Base-by-base conservation (phyloP, 1,140 invertebrate genomes). In the Apis laboriosa region DNA sequence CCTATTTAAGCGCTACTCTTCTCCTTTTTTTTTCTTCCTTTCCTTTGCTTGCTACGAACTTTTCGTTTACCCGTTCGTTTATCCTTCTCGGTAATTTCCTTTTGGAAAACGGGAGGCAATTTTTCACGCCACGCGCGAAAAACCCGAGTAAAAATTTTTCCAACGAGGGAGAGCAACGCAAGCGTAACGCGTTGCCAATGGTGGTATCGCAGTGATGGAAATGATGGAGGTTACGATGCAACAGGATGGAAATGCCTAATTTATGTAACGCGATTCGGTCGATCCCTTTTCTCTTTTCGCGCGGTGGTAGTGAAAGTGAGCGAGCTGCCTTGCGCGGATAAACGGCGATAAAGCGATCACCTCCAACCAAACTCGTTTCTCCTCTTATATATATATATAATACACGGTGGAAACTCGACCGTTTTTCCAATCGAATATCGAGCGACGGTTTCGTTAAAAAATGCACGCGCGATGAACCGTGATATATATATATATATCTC, bases 241-340 rank as follows among this genome's bases (percentile, higher is more conserved):
- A 53, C 63, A n/a, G 51, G 5, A 21, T 79, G 34, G 68, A 87
- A 90, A 90, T 78, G 76, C 89, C 88, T 80, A 90, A 91, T 92
- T 92, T 92, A 92, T 92, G 91, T 92, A 92, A 92, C 87, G 72
- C 70, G n/a, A 68, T 68, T 80, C 86, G 85, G 80, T 84, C 81
- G 90, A 87, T 79, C 82, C 90, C 89, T 91, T 88, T 92, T 92
- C 90, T 92, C 90, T 90, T 90, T 91, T 84, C 76, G 76, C 82
- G 78, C 68, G 80, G 78, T 34, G 63, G 82, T 55, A 91, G 91
- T 92, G 91, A 92, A 92, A 92, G 91, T 92, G 88, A 85, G 79
- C 85, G 85, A 88, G 77, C 84, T 60, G 76, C 24, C 55, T 34
- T 28, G 85, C 68, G 85, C 76, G 76, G 77, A 86, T 85, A 86